Evolutionary conservation across 2,888 invertebrate genomes (phyloP).

Genomic region (Hesperia comma): DNA sequence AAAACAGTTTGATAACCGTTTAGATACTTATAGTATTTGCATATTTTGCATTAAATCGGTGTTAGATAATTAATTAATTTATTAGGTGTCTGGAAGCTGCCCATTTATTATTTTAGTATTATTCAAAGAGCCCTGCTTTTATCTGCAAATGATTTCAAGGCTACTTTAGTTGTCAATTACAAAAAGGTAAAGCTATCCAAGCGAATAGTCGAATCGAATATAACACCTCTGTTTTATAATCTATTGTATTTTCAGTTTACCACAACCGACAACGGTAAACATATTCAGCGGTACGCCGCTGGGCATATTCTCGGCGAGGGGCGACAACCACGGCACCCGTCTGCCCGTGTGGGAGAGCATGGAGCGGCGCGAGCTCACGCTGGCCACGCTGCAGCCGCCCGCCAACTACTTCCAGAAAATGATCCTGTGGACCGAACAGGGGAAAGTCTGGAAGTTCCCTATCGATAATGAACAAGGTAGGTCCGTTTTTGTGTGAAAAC

Average conservation of each 20-base stretch:
- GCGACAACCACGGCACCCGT: conserved; percentile 66
- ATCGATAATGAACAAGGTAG: conserved; percentile 98
- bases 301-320: conserved; percentile 84
- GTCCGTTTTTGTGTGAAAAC: not conserved
- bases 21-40: too few relatives aligned
- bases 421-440: conserved; percentile 96
- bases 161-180: too few relatives aligned
- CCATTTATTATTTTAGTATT: too few relatives aligned
- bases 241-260: conserved; percentile 40
- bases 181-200: too few relatives aligned
- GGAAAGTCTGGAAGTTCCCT: conserved; percentile 98
- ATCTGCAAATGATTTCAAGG: too few relatives aligned
- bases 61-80: too few relatives aligned
- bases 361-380: conserved; percentile 86
- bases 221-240: not conserved
- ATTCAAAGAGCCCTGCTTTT: too few relatives aligned
- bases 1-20: too few relatives aligned
- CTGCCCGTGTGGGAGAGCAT: conserved; percentile 88
- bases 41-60: too few relatives aligned
- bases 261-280: conserved; percentile 76
- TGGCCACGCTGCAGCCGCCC: conserved; percentile 89
- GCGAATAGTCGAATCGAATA: too few relatives aligned
- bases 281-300: conserved; percentile 86
- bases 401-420: conserved; percentile 96
- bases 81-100: too few relatives aligned